phyloP scores from a whole-genome alignment of 37 sponge, comb jelly and placozoan genomes.

The Mnemiopsis leidyi region DNA sequence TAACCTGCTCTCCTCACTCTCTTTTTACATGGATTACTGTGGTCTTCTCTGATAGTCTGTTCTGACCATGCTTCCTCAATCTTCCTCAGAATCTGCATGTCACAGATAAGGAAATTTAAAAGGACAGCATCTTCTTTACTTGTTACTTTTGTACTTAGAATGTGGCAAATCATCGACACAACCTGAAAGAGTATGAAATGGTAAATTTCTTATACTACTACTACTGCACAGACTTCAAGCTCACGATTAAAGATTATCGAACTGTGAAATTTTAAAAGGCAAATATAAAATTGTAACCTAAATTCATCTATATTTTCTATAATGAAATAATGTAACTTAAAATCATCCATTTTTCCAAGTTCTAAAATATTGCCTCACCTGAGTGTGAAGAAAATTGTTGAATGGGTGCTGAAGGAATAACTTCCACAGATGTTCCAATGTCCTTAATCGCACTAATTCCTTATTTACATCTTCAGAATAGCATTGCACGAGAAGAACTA shows the following conservation, averaged over 20 bases:
- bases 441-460: not conserved
- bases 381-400: conserved; percentile 62
- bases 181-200: too few relatives aligned
- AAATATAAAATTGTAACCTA: too few relatives aligned
- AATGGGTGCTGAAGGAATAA: conserved; percentile 32
- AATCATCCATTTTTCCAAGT: too few relatives aligned
- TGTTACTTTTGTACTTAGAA: not conserved
- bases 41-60: not conserved
- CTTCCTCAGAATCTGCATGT: not conserved
- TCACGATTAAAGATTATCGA: too few relatives aligned
- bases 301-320: too few relatives aligned
- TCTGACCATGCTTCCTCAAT: conserved; percentile 26
- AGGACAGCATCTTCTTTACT: not conserved
- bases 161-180: not conserved
- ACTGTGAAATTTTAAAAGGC: too few relatives aligned
- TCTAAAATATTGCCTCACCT: too few relatives aligned
- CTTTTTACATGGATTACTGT: conserved; percentile 28
- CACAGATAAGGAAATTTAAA: not conserved
- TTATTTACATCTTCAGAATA: conserved; percentile 4
- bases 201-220: too few relatives aligned
- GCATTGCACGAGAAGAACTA: conserved; percentile 53
- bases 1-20: conserved; percentile 17
- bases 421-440: conserved; percentile 24
- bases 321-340: too few relatives aligned
- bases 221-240: too few relatives aligned